phyloP scores from a whole-genome alignment of 2,888 invertebrate species.

The Gymnocheta viridis region DNA sequence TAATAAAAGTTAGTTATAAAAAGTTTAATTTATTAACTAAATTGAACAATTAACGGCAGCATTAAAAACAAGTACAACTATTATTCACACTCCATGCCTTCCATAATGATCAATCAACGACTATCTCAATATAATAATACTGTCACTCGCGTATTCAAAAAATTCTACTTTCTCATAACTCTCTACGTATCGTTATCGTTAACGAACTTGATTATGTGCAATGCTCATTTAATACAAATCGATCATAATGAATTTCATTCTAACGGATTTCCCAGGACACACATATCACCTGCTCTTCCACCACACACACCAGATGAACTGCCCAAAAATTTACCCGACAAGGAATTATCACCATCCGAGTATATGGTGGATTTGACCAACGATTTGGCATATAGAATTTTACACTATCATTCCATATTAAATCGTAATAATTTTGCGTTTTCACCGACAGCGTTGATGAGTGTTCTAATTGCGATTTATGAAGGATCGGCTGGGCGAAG shows the following conservation, averaged over 20 bases:
- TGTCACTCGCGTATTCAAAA: slow-evolving; percentile 36
- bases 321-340: slow-evolving; percentile 71
- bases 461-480: slow-evolving; percentile 89
- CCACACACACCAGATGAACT: slow-evolving; percentile 62
- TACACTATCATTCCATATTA: slow-evolving; percentile 87
- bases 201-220: slow-evolving; percentile 28
- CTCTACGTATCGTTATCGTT: background rate
- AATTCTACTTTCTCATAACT: slow-evolving; percentile 24
- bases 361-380: slow-evolving; percentile 92
- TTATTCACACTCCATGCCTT: background rate
- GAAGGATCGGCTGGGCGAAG: slow-evolving; percentile 90
- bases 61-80: slow-evolving; percentile 20
- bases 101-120: slow-evolving; percentile 41
- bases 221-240: slow-evolving; percentile 77
- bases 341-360: slow-evolving; percentile 84
- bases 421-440: slow-evolving; percentile 92
- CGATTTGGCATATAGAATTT: slow-evolving; percentile 87
- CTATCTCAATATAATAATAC: slow-evolving; percentile 30
- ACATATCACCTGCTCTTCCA: slow-evolving; percentile 70
- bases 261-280: slow-evolving; percentile 74
- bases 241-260: slow-evolving; percentile 77
- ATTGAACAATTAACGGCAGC: slow-evolving; percentile 40
- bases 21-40: slow-evolving; percentile 20
- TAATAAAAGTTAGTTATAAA: slow-evolving; percentile 6
- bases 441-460: slow-evolving; percentile 91